Percentiles rank a stretch among this genome's conserved stretches.
Evolutionary conservation across 1,140 invertebrate genomes (phyloP).

Genomic region (Gyrodactylus salaris): DNA sequence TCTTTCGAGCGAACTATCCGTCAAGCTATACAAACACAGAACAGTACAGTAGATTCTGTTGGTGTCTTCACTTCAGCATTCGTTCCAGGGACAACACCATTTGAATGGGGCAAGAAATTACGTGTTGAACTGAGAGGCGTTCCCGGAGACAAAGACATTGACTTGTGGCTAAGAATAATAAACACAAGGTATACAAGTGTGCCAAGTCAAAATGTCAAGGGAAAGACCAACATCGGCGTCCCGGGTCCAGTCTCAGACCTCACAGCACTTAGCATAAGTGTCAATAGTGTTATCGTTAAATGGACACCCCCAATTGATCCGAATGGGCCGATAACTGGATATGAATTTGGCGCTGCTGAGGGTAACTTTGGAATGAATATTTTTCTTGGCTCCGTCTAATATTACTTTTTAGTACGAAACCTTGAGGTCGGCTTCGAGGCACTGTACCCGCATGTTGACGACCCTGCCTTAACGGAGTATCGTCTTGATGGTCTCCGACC

Average conservation of each 20-base stretch:
- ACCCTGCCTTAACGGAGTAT: neutral
- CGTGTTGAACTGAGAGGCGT: neutral
- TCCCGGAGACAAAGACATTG: neutral
- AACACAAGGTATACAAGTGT: neutral
- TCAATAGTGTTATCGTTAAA: neutral
- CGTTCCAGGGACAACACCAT: neutral
- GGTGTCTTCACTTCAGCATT: neutral
- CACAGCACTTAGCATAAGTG: neutral
- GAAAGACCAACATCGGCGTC: neutral
- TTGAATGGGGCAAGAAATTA: neutral
- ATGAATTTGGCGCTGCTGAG: neutral
- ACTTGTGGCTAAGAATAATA: neutral
- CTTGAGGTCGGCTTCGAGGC: neutral
- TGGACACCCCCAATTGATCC: neutral
- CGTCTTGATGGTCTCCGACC: neutral
- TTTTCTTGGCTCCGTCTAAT: neutral
- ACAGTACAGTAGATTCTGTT: neutral
- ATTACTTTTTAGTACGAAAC: neutral
- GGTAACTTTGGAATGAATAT: neutral
- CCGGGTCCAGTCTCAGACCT: neutral
- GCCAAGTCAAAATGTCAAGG: neutral
- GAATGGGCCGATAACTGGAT: conserved; percentile 1
- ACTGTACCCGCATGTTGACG: neutral
- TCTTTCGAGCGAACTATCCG: neutral
- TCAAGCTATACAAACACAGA: neutral